Conservation (phyloP, 2,888 invertebrate species). For the Panzeria rudis region DNA sequence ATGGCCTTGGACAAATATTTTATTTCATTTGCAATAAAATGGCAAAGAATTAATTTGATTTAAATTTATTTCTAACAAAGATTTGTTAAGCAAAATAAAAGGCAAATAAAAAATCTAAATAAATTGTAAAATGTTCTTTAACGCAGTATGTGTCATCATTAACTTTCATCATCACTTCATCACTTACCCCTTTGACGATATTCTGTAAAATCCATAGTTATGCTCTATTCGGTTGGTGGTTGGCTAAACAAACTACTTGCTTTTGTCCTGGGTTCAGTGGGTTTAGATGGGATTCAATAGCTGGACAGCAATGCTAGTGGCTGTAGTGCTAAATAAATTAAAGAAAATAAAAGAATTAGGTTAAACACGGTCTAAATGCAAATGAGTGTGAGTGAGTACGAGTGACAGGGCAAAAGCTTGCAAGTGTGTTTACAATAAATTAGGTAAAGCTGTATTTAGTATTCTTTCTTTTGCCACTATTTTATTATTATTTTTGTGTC, state of each 20-base stretch:
- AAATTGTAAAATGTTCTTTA: slow-evolving; percentile 17
- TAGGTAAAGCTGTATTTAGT: slow-evolving; percentile 66
- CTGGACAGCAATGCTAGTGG: slow-evolving; percentile 2
- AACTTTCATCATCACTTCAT: slow-evolving; percentile 15
- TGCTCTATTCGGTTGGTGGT: neutral
- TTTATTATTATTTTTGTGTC: slow-evolving; percentile 15
- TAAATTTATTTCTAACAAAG: slow-evolving; percentile 3
- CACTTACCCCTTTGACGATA: slow-evolving; percentile 85
- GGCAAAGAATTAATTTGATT: slow-evolving; percentile 2
- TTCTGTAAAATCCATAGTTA: slow-evolving; percentile 85
- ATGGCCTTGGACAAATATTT: slow-evolving; percentile 71
- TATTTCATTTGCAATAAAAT: slow-evolving; percentile 37
- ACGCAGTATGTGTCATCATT: slow-evolving; percentile 32
- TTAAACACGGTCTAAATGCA: slow-evolving; percentile 56
- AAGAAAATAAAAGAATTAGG: slow-evolving; percentile 55
- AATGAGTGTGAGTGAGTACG: neutral
- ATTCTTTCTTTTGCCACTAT: slow-evolving; percentile 31
- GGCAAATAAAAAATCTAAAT: slow-evolving; percentile 13
- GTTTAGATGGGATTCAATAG: slow-evolving; percentile 38
- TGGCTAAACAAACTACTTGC: slow-evolving; percentile 11
- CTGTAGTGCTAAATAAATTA: slow-evolving; percentile 46
- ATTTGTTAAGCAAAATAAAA: neutral
- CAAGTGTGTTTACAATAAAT: slow-evolving; percentile 60
- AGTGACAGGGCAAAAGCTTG: slow-evolving; percentile 1
- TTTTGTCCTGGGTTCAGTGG: slow-evolving; percentile 55